phyloP scores from a whole-genome alignment of 2,113 vertebrate species.

The Pelodiscus sinensis region DNA sequence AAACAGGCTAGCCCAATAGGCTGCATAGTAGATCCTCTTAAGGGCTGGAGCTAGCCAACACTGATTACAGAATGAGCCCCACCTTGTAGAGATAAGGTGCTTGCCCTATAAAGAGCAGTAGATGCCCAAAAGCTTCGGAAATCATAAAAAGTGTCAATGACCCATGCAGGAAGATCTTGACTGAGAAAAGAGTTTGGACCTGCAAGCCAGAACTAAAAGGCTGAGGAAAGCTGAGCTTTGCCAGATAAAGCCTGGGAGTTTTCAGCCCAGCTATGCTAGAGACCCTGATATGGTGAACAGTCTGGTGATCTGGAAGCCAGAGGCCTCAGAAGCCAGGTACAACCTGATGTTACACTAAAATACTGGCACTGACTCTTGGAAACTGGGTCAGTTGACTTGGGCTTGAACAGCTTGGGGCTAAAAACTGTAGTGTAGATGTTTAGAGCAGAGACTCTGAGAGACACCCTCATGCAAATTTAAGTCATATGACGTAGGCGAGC shows the following conservation, averaged over 20 bases:
- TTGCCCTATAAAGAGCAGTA: background rate
- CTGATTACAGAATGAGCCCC: background rate
- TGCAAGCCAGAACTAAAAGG: no score
- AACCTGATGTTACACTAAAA: background rate
- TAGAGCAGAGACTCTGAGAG: background rate
- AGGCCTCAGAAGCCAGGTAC: background rate
- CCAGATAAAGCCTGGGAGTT: no score
- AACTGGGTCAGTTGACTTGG: background rate
- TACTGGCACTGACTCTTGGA: background rate
- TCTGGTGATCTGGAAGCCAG: background rate
- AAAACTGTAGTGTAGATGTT: background rate
- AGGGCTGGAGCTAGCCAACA: background rate
- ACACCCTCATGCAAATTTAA: background rate
- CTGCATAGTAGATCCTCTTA: background rate
- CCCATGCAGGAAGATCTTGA: background rate
- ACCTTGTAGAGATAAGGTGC: background rate
- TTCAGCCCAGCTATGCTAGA: background rate
- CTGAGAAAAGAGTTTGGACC: no score
- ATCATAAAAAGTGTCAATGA: background rate
- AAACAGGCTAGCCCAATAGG: no score
- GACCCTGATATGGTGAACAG: background rate
- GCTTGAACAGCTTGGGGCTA: background rate
- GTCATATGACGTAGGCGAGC: background rate
- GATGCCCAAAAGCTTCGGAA: background rate
- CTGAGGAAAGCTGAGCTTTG: no score